Base-by-base conservation (phyloP, 1,140 invertebrate genomes). In the Thrips palmi region DNA sequence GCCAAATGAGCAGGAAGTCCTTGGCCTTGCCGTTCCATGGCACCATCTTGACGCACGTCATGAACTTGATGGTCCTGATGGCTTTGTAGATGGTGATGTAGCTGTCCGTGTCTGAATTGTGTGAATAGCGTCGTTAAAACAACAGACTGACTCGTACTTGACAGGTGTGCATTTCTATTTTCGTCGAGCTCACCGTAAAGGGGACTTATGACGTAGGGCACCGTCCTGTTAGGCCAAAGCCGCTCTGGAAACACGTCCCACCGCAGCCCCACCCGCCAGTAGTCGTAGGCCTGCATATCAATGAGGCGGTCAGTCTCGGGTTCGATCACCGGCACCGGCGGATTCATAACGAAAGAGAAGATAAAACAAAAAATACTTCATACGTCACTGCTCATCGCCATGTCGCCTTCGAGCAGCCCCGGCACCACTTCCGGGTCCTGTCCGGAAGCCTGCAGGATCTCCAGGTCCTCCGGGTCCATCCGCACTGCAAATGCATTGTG, bases 371-470 rank as follows among this genome's bases (percentile, higher is more conserved):
- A 23, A 17, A 33, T 19, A 15, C 4, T 15, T 8, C n/a, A 40
- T 46, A 60, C 62, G 42, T 62, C 52, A 42, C 54, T 56, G 3
- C 66, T 59, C 21, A 75, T 59, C 3, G 70, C 70, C 54, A 75
- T 75, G 41, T 76, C 72, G 2, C 74, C 73, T 53, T 77, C 68
- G 47, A 69, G 77, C 24, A 77, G 52, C 21, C 70, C 70, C 0
- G 73, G 71, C 36, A 57, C 59, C 1, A 74, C 67, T 60, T 77
- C 73, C 0, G 74, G 71, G 59, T 77, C 73, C 39, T 65, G 55
- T 29, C 58, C 46, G n/a, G 27, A 41, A 30, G 45, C 39, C 29
- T 46, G 39, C 8, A 49, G 35, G 24, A 47, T 24, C 18, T 33
- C 15, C 12, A 43, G 25, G 3, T 43, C 42, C 18, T 49, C 45